Evolutionary conservation across 2,888 invertebrate genomes (phyloP).

Genomic region (Ornithoptera priamus): DNA sequence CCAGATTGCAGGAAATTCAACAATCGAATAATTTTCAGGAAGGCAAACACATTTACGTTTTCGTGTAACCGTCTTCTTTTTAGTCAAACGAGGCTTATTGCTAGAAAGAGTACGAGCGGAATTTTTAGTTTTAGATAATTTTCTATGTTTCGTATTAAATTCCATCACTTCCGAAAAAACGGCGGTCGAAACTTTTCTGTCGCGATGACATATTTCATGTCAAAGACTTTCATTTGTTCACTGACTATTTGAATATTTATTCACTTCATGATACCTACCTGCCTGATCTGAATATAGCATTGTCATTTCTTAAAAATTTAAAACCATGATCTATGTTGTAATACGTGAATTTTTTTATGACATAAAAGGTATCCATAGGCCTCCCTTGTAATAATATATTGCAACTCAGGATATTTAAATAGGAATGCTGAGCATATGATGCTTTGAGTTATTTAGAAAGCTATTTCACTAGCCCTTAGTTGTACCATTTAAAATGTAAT

Average conservation of each 20-base stretch:
- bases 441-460: neutral
- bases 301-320: neutral
- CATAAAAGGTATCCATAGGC: no score
- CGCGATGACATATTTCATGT: constrained; percentile 65
- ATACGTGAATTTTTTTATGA: neutral
- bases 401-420: neutral
- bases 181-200: constrained; percentile 78
- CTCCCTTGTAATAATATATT: no score
- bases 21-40: constrained; percentile 79
- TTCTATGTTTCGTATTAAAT: constrained; percentile 79
- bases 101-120: constrained; percentile 71
- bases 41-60: constrained; percentile 82
- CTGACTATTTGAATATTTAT: constrained; percentile 34
- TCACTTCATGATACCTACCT: constrained; percentile 29
- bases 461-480: neutral
- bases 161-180: constrained; percentile 79
- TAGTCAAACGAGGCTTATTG: constrained; percentile 67
- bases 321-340: neutral
- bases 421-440: neutral
- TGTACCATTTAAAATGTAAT: neutral
- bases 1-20: constrained; percentile 84
- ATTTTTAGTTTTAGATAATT: constrained; percentile 78
- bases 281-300: constrained; percentile 13
- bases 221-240: constrained; percentile 59
- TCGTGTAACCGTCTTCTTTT: constrained; percentile 66